Base-by-base conservation (phyloP, 2,888 invertebrate genomes). In the Euzophera pinguis region DNA sequence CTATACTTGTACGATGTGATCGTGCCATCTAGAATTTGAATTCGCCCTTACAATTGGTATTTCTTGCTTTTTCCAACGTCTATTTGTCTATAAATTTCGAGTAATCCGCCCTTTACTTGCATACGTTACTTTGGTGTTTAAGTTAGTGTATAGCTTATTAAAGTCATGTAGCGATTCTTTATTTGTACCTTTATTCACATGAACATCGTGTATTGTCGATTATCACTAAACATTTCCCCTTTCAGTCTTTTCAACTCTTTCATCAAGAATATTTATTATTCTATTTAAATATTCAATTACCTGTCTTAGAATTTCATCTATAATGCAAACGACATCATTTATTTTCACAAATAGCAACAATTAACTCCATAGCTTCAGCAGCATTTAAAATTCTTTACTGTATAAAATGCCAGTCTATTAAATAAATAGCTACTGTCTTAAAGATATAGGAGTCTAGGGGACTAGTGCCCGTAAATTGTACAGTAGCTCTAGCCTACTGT, bases 401-500 rank as follows among this genome's bases (percentile, higher is more conserved):
- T 48, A 48, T 48, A 48, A 48, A 47, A 37, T 48, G 47, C 37
- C 37, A 48, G 37, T 48, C 47, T 48, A 34, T 50, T 32, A 42
- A 48, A 48, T 48, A 48, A 48, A 48, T 48, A 48, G 47, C 37
- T 37, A 22, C 17, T 48, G 37, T 37, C 35, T 22, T 35, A 48
- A 48, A 48, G 47, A 48, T 48, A 37, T 37, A 37, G 47, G 37
- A 37, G 47, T 35, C 35, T 17, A 47, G 32, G 32, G 8, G 35
- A 29, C 12, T n/a, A 27, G 45, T 17, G 38, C 38, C 27, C 9
- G 48, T 59, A 63, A 52, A 63, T 59, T 58, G 53, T 53, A 59
- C 57, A 62, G 63, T 61, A 60, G 65, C 64, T 12, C 22, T 42
- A 42, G 41, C 50, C 56, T 63, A 61, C 52, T 56, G 50, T 60